Percentiles rank a stretch among this genome's conserved stretches.
Conservation (phyloP, 2,888 invertebrate species). For the Rhingia campestris region DNA sequence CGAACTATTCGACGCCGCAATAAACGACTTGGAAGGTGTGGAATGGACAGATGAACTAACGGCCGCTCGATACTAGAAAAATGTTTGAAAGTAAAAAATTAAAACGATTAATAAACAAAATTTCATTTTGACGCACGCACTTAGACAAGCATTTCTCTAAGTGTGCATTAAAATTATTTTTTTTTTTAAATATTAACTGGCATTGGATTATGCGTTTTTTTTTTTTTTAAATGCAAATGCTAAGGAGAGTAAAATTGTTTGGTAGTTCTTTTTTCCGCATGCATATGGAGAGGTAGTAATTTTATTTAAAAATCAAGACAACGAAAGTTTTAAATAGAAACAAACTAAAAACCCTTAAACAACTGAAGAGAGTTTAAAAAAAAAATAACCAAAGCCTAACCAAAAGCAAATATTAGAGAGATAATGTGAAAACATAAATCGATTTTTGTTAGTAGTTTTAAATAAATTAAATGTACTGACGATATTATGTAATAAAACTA, state of each 20-base stretch:
- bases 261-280: slow-evolving; percentile 37
- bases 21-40: slow-evolving; percentile 87
- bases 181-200: slow-evolving; percentile 18
- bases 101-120: slow-evolving; percentile 67
- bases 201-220: slow-evolving; percentile 51
- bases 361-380: slow-evolving; percentile 11
- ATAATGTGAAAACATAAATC: slow-evolving; percentile 36
- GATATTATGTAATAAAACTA: slow-evolving; percentile 44
- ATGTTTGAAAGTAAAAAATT: slow-evolving; percentile 46
- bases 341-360: slow-evolving; percentile 15
- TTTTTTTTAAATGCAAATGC: slow-evolving; percentile 46
- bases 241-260: slow-evolving; percentile 27
- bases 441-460: slow-evolving; percentile 56
- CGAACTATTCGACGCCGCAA: slow-evolving; percentile 81
- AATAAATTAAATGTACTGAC: slow-evolving; percentile 51
- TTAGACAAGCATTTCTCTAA: slow-evolving; percentile 21
- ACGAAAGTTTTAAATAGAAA: slow-evolving; percentile 22
- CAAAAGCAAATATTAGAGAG: slow-evolving; percentile 48
- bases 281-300: slow-evolving; percentile 43
- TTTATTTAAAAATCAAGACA: slow-evolving; percentile 8
- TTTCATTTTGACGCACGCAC: slow-evolving; percentile 37
- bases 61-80: slow-evolving; percentile 91
- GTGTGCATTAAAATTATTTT: slow-evolving; percentile 42
- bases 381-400: slow-evolving; percentile 53
- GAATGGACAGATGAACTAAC: slow-evolving; percentile 88